These are phyloP conservation scores for Trochalopteron elliotii DNA, from an alignment of 2,113 vertebrate species.

Conservation along the genomic window DNA sequence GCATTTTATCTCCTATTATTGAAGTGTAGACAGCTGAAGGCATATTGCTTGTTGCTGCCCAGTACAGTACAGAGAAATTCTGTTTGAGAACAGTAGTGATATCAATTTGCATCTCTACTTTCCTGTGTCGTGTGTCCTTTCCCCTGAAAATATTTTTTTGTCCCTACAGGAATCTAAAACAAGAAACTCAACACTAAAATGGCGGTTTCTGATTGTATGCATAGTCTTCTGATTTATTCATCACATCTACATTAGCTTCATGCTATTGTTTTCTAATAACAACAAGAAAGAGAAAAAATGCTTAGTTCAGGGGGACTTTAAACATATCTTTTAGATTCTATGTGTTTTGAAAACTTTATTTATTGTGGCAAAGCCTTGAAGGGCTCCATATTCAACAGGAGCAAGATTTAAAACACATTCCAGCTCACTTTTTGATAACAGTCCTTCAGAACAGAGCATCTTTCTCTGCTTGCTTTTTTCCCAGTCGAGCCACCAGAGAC, in stretches of 20 bases:
- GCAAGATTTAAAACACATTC: slow-evolving; percentile 64
- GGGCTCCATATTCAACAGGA: slow-evolving; percentile 57
- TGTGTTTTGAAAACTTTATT: slow-evolving; percentile 74
- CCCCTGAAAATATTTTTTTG: background rate
- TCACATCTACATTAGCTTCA: background rate
- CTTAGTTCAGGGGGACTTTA: slow-evolving; percentile 54
- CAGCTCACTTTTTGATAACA: slow-evolving; percentile 57
- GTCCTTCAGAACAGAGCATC: slow-evolving; percentile 67
- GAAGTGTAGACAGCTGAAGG: slow-evolving; percentile 13
- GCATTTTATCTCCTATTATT: slow-evolving; percentile 48
- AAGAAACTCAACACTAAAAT: background rate
- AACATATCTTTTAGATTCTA: slow-evolving; percentile 34
- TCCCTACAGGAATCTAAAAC: background rate
- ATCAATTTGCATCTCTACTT: background rate
- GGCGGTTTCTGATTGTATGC: background rate
- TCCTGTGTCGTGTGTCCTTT: background rate
- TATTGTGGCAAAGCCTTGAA: slow-evolving; percentile 66
- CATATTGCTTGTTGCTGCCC: background rate
- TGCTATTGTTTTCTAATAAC: background rate
- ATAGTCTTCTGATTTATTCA: background rate
- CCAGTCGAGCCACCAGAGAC: slow-evolving; percentile 60
- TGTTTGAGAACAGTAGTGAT: background rate
- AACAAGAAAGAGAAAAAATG: background rate
- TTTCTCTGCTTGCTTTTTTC: slow-evolving; percentile 41
- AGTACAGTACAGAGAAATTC: background rate